Base-by-base conservation (phyloP, 2,113 vertebrate genomes). In the Ptyas mucosa region DNA sequence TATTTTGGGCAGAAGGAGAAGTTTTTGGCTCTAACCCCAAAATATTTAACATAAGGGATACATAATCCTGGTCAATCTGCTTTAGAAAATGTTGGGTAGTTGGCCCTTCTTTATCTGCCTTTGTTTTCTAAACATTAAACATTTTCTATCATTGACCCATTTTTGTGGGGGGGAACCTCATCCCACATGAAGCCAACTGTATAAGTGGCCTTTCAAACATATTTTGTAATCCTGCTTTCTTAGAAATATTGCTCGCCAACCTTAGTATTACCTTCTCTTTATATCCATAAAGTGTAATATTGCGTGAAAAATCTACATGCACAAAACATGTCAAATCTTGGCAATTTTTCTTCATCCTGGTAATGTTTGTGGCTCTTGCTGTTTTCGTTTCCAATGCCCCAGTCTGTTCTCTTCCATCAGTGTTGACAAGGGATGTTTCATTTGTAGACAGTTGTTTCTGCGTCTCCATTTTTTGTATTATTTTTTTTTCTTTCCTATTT, bases 401-500 rank as follows among this genome's bases (percentile, higher is more conserved):
- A 92, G 93, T 93, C 96, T 94, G 92, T 94, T 96, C 96, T 96
- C 90, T 91, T 75, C 95, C 94, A 75, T 95, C 97, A 89, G 15
- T 97, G 97, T 97, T 95, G 93, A 64, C 89, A 90, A 96, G 95
- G 96, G 97, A 96, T 96, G 96, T 96, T 92, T 95, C 97, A 96
- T 96, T 95, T 97, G 97, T 97, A 97, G 97, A 97, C 95, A 96
- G 95, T 96, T 96, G 97, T 98, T 98, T 97, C 97, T 96, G 97
- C 97, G 97, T 97, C 81, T 98, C 97, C 97, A 97, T 97, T 97
- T 97, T 97, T 97, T 95, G 96, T 97, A 95, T 96, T 96, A 69
- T 88, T 97, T 94, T 95, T 95, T 46, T 97, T 96, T 94, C 46
- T 90, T 90, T 90, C 89, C 92, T 90, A 86, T 85, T 97, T 97